Evolutionary conservation across 2,797 vertebrate genomes (phyloP).

Genomic region (Oreortyx pictus): DNA sequence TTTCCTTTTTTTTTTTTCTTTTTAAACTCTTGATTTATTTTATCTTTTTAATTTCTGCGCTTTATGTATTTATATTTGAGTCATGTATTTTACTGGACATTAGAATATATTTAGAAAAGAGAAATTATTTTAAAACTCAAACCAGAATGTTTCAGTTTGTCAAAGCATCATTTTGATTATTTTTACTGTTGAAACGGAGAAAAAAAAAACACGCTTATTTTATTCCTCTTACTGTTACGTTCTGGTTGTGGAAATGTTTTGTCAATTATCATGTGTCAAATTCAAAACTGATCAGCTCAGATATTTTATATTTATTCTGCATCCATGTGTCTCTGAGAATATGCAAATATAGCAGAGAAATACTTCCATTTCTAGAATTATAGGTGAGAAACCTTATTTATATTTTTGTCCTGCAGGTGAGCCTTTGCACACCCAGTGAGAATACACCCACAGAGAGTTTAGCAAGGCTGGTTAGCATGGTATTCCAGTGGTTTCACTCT

Average conservation of each 20-base stretch:
- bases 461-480: slow-evolving; percentile 97
- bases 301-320: background rate
- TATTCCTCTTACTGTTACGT: fast-evolving
- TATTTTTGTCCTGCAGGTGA: slow-evolving; percentile 85
- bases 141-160: background rate
- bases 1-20: background rate
- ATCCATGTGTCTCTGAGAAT: background rate
- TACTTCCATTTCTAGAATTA: background rate
- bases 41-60: background rate
- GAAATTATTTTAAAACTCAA: background rate
- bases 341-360: background rate
- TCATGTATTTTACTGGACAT: background rate
- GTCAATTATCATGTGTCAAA: background rate
- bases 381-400: background rate
- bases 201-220: background rate
- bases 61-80: background rate
- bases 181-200: background rate
- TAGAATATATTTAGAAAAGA: background rate
- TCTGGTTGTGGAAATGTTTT: background rate
- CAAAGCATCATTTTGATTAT: background rate
- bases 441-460: slow-evolving; percentile 98
- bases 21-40: background rate
- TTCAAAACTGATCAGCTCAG: background rate
- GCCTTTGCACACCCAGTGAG: slow-evolving; percentile 96
- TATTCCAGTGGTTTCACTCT: slow-evolving; percentile 99